These are phyloP conservation scores for Notolepis coatsorum DNA, from an alignment of 2,797 vertebrate genomes.

Conservation along the genomic window DNA sequence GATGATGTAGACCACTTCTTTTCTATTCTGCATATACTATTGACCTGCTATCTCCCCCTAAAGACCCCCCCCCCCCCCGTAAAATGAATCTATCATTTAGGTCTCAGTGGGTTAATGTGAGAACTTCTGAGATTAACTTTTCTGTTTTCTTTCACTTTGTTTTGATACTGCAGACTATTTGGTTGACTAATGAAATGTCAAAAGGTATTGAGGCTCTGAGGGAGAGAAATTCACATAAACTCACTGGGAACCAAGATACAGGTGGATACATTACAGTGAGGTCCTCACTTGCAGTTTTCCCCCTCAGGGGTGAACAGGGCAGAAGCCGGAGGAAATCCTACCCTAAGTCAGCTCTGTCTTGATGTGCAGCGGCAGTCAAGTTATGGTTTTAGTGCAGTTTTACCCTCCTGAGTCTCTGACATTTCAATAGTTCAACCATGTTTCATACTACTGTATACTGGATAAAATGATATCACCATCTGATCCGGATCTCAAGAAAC, in stretches of 20 bases:
- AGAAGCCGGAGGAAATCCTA: neutral
- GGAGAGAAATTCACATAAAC: neutral
- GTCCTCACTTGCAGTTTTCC: slow-evolving; percentile 3
- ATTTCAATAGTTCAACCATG: slow-evolving; percentile 41
- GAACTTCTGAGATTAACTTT: too few relatives aligned
- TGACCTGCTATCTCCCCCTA: too few relatives aligned
- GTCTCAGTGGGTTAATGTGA: too few relatives aligned
- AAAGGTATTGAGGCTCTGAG: neutral
- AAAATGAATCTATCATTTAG: too few relatives aligned
- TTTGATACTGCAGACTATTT: too few relatives aligned
- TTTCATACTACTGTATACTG: slow-evolving; percentile 25
- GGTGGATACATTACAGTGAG: neutral
- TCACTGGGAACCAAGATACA: neutral
- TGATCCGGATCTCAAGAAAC: slow-evolving; percentile 5
- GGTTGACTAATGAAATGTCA: neutral
- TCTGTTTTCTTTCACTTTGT: too few relatives aligned
- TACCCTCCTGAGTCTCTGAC: slow-evolving; percentile 27
- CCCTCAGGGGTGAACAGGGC: neutral
- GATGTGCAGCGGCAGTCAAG: slow-evolving; percentile 34
- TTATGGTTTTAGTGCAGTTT: slow-evolving; percentile 39
- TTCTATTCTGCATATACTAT: too few relatives aligned
- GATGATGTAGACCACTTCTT: too few relatives aligned
- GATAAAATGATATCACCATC: slow-evolving; percentile 24
- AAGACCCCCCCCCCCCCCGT: too few relatives aligned
- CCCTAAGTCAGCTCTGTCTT: slow-evolving; percentile 23